Conservation (phyloP, 64 coral and sea anemone genomes). For the Pachyseris speciosa region DNA sequence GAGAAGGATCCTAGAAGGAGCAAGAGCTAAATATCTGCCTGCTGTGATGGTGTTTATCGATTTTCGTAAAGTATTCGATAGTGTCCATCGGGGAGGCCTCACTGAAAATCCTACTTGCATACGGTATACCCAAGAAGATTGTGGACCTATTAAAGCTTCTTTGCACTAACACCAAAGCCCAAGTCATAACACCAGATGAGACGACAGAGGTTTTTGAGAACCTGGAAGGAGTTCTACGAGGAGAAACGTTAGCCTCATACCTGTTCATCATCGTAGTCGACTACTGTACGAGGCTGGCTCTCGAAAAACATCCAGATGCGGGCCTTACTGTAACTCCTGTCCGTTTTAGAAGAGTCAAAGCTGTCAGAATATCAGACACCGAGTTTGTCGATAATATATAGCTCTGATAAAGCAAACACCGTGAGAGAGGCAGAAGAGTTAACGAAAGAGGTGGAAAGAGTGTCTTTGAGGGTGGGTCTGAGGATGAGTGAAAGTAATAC, state of each 20-base stretch:
- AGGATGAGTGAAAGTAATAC: too few relatives aligned
- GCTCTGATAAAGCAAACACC: too few relatives aligned
- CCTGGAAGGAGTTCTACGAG: neutral
- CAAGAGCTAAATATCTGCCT: neutral
- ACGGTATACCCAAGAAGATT: neutral
- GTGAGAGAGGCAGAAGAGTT: too few relatives aligned
- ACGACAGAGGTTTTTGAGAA: neutral
- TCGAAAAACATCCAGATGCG: too few relatives aligned
- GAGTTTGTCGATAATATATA: too few relatives aligned
- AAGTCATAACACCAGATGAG: neutral
- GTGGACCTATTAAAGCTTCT: neutral
- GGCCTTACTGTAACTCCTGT: too few relatives aligned
- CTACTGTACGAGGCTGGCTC: neutral
- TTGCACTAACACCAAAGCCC: neutral
- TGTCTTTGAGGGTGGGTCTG: too few relatives aligned
- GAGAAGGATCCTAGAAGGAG: constrained; percentile 28
- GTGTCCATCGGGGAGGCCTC: neutral
- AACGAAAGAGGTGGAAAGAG: too few relatives aligned
- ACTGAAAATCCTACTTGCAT: neutral
- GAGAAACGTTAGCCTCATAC: neutral
- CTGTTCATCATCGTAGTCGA: neutral
- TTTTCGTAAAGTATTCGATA: constrained; percentile 26
- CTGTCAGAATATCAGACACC: too few relatives aligned
- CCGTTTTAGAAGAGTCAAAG: too few relatives aligned
- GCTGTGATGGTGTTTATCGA: constrained; percentile 43